Percentiles rank a stretch among this genome's conserved stretches.
These are phyloP conservation scores for Ranitomeya variabilis DNA, from an alignment of 2,113 vertebrate species.

Conservation along the genomic window DNA sequence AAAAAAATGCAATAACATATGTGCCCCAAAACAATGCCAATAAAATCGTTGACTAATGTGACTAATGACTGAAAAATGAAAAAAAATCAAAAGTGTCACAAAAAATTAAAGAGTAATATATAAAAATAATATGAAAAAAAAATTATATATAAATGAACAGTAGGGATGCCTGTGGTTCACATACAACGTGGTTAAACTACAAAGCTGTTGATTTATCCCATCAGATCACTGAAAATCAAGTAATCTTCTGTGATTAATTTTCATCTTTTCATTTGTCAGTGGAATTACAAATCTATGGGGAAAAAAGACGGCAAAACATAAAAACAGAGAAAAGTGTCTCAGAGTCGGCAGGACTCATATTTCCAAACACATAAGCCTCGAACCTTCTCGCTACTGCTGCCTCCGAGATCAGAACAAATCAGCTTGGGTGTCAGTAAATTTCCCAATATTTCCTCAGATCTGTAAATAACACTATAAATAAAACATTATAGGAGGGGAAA, in stretches of 20 bases:
- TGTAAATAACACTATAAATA: conserved; percentile 3
- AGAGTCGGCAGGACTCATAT: background rate
- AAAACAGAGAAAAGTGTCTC: background rate
- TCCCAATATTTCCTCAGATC: background rate
- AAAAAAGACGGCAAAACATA: background rate
- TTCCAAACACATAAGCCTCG: background rate
- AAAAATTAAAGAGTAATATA: no score
- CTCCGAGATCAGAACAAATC: conserved; percentile 1
- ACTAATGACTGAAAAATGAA: no score
- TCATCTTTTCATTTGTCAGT: background rate
- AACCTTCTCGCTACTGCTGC: background rate
- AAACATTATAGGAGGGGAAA: background rate
- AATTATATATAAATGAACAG: no score
- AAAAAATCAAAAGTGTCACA: no score
- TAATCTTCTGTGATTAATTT: background rate
- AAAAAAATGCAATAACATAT: no score
- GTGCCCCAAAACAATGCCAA: no score
- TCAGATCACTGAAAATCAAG: background rate
- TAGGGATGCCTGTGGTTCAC: no score
- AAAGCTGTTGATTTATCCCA: background rate
- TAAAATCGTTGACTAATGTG: no score
- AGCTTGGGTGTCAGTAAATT: background rate
- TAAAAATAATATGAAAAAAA: no score
- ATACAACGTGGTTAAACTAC: background rate
- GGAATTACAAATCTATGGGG: background rate